Evolutionary conservation across 2,888 invertebrate species (phyloP).

Genomic region (Liodrosophila aerea): DNA sequence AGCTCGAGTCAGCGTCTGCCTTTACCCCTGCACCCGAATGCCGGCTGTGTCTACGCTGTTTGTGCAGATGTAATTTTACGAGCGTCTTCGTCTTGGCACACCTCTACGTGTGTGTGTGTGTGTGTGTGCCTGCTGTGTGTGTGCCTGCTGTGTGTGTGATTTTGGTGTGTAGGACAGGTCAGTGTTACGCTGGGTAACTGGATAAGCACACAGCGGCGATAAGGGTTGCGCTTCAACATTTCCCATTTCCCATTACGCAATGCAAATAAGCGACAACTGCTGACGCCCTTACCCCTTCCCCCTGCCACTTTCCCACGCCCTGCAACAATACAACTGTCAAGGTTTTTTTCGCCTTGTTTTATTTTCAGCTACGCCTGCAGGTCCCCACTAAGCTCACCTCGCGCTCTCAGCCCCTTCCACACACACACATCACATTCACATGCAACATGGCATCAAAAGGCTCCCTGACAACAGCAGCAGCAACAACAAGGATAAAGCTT

Average conservation of each 20-base stretch:
- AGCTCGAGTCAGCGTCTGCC: conserved; percentile 17
- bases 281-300: conserved; percentile 13
- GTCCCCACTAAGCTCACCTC: background rate
- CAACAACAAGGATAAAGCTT: conserved; percentile 23
- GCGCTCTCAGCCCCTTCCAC: background rate
- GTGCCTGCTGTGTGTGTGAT: conserved; percentile 49
- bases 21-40: conserved; percentile 15
- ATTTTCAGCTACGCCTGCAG: conserved; percentile 23
- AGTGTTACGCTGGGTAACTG: conserved; percentile 49
- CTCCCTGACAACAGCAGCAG: conserved; percentile 35
- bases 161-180: conserved; percentile 65
- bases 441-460: conserved; percentile 50
- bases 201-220: conserved; percentile 36
- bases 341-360: conserved; percentile 53
- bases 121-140: conserved; percentile 10
- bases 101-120: conserved; percentile 9
- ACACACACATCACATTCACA: conserved; percentile 23
- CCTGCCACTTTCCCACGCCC: conserved; percentile 58
- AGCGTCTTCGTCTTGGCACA: conserved; percentile 10
- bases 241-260: conserved; percentile 62
- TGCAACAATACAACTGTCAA: conserved; percentile 76
- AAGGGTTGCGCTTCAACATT: conserved; percentile 33
- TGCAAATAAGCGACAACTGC: conserved; percentile 61
- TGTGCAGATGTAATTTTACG: conserved; percentile 69
- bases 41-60: conserved; percentile 65